phyloP scores from a whole-genome alignment of 2,888 invertebrate species.

The Ecliptopera silaceata region DNA sequence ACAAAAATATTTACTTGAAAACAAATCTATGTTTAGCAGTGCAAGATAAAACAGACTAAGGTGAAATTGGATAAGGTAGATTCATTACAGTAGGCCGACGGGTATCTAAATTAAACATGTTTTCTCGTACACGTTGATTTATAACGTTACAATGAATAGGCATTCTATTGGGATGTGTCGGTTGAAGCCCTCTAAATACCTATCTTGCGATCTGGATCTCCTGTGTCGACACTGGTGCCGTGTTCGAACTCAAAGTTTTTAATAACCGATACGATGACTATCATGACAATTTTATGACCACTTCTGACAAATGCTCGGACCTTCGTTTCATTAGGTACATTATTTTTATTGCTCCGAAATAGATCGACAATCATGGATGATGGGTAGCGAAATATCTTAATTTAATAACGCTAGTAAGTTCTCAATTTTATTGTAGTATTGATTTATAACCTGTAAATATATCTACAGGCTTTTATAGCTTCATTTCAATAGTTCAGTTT shows the following conservation, averaged over 20 bases:
- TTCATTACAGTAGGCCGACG: slow-evolving; percentile 32
- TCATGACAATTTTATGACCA: slow-evolving; percentile 1
- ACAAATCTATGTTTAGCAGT: background rate
- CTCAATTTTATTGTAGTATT: no score
- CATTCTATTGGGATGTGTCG: slow-evolving; percentile 52
- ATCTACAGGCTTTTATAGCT: background rate
- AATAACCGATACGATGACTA: slow-evolving; percentile 21
- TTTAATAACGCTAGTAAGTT: no score
- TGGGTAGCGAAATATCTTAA: background rate
- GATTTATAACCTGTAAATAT: background rate
- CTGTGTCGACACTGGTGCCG: slow-evolving; percentile 39
- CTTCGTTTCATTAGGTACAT: background rate
- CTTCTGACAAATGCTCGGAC: slow-evolving; percentile 1
- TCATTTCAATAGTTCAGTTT: no score
- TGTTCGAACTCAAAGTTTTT: slow-evolving; percentile 15
- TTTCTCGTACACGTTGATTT: slow-evolving; percentile 51
- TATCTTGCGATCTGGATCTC: slow-evolving; percentile 58
- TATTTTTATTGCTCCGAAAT: slow-evolving; percentile 1
- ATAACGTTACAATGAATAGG: slow-evolving; percentile 61
- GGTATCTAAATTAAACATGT: slow-evolving; percentile 53
- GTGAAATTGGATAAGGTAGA: slow-evolving; percentile 26
- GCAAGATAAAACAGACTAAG: slow-evolving; percentile 14
- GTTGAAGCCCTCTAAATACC: slow-evolving; percentile 51
- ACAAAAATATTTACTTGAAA: background rate
- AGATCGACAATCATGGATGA: background rate